Evolutionary conservation across 1,140 invertebrate species (phyloP).

Genomic region (Idris sp.): DNA sequence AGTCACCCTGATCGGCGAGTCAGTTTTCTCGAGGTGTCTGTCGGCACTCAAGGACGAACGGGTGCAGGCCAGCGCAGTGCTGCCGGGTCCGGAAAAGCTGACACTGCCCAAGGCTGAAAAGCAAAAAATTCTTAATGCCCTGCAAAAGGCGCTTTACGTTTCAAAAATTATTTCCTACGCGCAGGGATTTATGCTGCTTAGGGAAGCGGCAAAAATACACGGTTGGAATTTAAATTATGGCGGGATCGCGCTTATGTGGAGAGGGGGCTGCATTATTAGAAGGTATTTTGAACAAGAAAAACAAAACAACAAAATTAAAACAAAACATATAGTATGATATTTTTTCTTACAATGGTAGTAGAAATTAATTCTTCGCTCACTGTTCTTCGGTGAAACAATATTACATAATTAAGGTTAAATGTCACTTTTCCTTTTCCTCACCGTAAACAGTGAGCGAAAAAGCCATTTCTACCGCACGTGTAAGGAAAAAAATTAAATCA

Average conservation of each 20-base stretch:
- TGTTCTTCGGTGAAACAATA: too few relatives aligned
- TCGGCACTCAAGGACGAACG: slow-evolving; percentile 90
- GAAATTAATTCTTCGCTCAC: too few relatives aligned
- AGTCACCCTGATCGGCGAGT: slow-evolving; percentile 98
- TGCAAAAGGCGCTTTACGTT: slow-evolving; percentile 93
- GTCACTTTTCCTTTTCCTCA: too few relatives aligned
- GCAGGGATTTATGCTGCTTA: slow-evolving; percentile 99
- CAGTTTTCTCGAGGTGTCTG: slow-evolving; percentile 97
- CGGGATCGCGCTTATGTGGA: slow-evolving; percentile 99
- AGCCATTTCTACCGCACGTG: too few relatives aligned
- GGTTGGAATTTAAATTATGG: slow-evolving; percentile 99
- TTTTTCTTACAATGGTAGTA: too few relatives aligned
- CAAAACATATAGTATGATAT: too few relatives aligned
- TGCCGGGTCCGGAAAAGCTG: slow-evolving; percentile 88
- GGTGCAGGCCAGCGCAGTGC: slow-evolving; percentile 86
- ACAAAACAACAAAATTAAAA: too few relatives aligned
- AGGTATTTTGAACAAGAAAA: slow-evolving; percentile 78
- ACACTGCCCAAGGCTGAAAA: slow-evolving; percentile 76
- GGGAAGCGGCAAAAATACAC: slow-evolving; percentile 94
- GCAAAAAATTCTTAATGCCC: slow-evolving; percentile 89
- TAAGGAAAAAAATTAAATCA: too few relatives aligned
- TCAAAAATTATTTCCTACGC: slow-evolving; percentile 99
- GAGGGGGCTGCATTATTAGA: slow-evolving; percentile 99
- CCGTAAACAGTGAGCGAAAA: too few relatives aligned
- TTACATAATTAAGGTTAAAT: too few relatives aligned